phyloP scores from a whole-genome alignment of 2,888 invertebrate genomes.

The Mesochorus sp. region DNA sequence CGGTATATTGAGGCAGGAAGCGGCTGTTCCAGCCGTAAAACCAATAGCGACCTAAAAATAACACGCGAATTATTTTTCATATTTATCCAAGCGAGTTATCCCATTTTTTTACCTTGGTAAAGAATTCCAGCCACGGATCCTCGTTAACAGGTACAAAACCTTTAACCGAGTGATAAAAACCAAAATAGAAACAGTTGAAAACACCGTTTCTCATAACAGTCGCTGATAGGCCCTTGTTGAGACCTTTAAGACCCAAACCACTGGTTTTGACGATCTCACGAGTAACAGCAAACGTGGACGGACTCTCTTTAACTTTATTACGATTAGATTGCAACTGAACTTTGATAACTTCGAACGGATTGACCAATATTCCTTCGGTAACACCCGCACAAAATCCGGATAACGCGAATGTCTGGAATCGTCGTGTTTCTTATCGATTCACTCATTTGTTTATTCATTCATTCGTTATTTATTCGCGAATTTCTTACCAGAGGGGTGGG shows the following conservation, averaged over 20 bases:
- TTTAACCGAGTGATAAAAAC: slow-evolving; percentile 96
- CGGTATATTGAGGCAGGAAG: slow-evolving; percentile 95
- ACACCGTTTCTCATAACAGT: slow-evolving; percentile 95
- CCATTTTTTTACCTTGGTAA: slow-evolving; percentile 84
- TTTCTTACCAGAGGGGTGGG: slow-evolving; percentile 90
- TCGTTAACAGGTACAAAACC: slow-evolving; percentile 87
- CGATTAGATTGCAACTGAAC: slow-evolving; percentile 92
- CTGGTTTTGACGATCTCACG: slow-evolving; percentile 88
- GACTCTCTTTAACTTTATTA: slow-evolving; percentile 85
- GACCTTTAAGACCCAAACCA: slow-evolving; percentile 91
- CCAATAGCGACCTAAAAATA: slow-evolving; percentile 86
- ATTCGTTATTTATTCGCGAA: too few relatives aligned
- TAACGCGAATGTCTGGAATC: slow-evolving; percentile 90
- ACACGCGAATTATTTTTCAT: too few relatives aligned
- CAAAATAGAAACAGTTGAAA: slow-evolving; percentile 97
- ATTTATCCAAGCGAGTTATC: too few relatives aligned
- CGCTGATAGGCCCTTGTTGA: slow-evolving; percentile 94
- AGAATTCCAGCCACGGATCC: slow-evolving; percentile 88
- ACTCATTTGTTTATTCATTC: too few relatives aligned
- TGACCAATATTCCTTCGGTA: slow-evolving; percentile 95
- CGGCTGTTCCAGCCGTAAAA: slow-evolving; percentile 93
- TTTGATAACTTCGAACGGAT: slow-evolving; percentile 98
- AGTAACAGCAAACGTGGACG: slow-evolving; percentile 91
- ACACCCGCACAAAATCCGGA: slow-evolving; percentile 95
- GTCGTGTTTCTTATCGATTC: too few relatives aligned